phyloP scores from a whole-genome alignment of 2,113 vertebrate species.

The Leptobrachium ailaonicum region DNA sequence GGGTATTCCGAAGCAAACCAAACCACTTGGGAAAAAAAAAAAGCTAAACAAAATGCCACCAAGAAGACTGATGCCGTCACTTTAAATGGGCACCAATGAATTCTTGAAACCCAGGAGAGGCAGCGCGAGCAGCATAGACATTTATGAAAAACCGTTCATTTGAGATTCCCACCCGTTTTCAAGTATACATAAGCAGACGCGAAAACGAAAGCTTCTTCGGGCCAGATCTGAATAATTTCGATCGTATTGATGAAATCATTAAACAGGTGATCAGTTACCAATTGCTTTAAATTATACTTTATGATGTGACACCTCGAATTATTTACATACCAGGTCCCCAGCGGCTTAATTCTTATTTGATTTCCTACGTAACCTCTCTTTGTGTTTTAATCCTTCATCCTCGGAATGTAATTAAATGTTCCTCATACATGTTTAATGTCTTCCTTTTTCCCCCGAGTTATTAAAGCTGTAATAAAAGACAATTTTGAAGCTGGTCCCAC shows the following conservation, averaged over 20 bases:
- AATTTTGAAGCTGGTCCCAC: conserved; percentile 51
- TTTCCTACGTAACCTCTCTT: conserved; percentile 79
- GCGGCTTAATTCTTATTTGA: conserved; percentile 57
- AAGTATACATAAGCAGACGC: too few relatives aligned
- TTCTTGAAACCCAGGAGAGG: too few relatives aligned
- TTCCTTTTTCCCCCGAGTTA: conserved; percentile 76
- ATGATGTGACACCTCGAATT: background rate
- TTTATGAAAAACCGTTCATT: too few relatives aligned
- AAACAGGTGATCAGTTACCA: background rate
- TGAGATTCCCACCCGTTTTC: too few relatives aligned
- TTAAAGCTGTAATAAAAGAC: conserved; percentile 90
- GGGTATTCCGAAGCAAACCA: too few relatives aligned
- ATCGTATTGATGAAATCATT: background rate
- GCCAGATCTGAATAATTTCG: too few relatives aligned
- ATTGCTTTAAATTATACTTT: background rate
- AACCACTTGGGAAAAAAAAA: too few relatives aligned
- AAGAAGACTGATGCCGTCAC: too few relatives aligned
- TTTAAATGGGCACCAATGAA: too few relatives aligned
- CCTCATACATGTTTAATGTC: conserved; percentile 94
- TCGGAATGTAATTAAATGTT: conserved; percentile 88
- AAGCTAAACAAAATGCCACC: too few relatives aligned
- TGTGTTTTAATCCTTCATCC: conserved; percentile 63
- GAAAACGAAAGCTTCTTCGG: too few relatives aligned
- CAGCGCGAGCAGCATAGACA: too few relatives aligned
- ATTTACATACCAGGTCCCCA: conserved; percentile 68